Base-by-base conservation (phyloP, 2,888 invertebrate species). In the Pseudococcus jackbeardsleyi region DNA sequence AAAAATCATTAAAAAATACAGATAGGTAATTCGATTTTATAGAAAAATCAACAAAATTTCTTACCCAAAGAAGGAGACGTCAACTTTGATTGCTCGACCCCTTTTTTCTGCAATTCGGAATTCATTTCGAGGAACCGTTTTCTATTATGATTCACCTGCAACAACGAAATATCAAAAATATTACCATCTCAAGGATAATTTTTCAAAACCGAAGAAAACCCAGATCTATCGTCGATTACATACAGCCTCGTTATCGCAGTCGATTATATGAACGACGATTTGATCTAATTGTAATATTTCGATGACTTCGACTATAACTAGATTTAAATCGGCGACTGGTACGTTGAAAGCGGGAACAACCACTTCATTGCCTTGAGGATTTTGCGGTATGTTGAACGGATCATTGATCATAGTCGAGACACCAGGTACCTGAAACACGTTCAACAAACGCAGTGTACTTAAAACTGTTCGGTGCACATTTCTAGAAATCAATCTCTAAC, bases 231-330 rank as follows among this genome's bases (percentile, higher is more conserved):
- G 39, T 39, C 6, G 9, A 15, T 15, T 15, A 68, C 68, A 50
- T 50, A 87, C 87, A 46, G 17, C 33, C 22, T 79, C 33, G 11
- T 72, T 33, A 17, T 72, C 50, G 12, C 22, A 48, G 26, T 72
- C 48, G 19, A 77, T n/a, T 12, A 87, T 33, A 46, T 77, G 42
- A 19, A 87, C 50, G n/a, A 77, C 79, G 48, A 87, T 87, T 5
- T 68, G 50, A n/a, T 72, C 72, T 0, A 33, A 9, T 2, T 33
- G 26, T 19, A 87, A 33, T 17, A 87, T 77, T 79, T 87, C 87
- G 9, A 77, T 87, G 11, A 87, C 87, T 26, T 87, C 46, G 15
- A 87, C 87, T 19, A 50, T 48, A 42, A 87, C 42, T 0, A 46
- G 8, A 7, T 46, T 48, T 33, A 26, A 46, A n/a, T 87, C n/a